A percentile compares a stretch with the other conserved stretches of the same genome.
These are phyloP conservation scores for Crocuta crocuta DNA, from an alignment of 2,113 vertebrate genomes.

Conservation along the genomic window DNA sequence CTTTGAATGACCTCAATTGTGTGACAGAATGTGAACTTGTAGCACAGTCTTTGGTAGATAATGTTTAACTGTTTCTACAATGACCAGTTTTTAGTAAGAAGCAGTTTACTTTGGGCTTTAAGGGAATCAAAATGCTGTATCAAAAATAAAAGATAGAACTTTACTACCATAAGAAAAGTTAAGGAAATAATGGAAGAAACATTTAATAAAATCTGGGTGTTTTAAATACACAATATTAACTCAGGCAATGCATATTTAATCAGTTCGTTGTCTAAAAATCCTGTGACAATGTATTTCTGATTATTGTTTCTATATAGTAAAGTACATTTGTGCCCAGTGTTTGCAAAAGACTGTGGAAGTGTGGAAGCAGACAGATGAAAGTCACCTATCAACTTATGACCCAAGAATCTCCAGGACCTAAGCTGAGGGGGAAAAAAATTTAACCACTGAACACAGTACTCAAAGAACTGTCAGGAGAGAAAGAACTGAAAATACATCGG, in stretches of 20 bases:
- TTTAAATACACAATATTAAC: not conserved
- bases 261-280: not conserved
- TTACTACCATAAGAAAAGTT: not conserved
- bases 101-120: not conserved
- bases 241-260: not conserved
- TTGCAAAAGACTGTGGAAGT: not conserved
- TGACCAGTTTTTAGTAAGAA: not conserved
- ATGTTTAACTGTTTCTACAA: not conserved
- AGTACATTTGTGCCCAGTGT: not conserved
- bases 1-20: not conserved
- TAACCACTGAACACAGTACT: not conserved
- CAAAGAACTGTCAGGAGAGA: not conserved
- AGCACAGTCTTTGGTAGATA: not conserved
- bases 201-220: not conserved
- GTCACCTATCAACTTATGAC: not conserved
- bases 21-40: not conserved
- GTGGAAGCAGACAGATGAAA: not conserved
- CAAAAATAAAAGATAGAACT: not conserved
- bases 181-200: not conserved
- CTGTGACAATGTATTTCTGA: not conserved
- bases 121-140: not conserved
- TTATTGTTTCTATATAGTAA: not conserved
- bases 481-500: not conserved
- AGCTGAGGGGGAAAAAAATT: not conserved
- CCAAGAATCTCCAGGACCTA: not conserved